Evolutionary conservation across 2,888 invertebrate species (phyloP).

Genomic region (Cactoblastis cactorum): DNA sequence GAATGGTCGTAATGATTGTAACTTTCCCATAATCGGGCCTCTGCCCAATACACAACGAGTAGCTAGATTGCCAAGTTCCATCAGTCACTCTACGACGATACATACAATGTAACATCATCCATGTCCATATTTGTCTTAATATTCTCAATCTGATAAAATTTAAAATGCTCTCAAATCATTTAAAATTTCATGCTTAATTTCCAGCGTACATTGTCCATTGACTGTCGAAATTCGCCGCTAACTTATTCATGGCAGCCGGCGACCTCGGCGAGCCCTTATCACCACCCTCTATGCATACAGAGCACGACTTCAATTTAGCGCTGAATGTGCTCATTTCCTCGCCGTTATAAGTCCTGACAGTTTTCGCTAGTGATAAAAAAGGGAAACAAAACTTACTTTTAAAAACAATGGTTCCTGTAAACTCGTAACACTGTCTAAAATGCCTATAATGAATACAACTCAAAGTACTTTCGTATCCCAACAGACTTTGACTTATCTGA

Average conservation of each 20-base stretch:
- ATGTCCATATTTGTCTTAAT: neutral
- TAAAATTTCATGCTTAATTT: constrained; percentile 6
- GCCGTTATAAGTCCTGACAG: constrained; percentile 34
- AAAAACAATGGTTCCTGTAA: neutral
- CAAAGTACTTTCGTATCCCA: too few species aligned
- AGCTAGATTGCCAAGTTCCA: constrained; percentile 35
- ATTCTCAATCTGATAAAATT: too few species aligned
- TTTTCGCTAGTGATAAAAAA: constrained; percentile 21
- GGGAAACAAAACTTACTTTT: neutral
- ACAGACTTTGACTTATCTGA: too few species aligned
- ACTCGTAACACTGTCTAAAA: too few species aligned
- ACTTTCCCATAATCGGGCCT: constrained; percentile 71
- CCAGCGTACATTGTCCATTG: constrained; percentile 35
- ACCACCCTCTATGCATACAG: constrained; percentile 47
- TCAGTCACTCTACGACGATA: constrained; percentile 25
- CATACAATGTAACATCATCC: neutral
- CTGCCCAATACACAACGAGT: constrained; percentile 47
- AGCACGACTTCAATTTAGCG: constrained; percentile 50
- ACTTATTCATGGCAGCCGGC: constrained; percentile 59
- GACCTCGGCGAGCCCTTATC: constrained; percentile 40
- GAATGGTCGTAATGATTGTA: constrained; percentile 71
- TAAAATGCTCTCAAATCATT: neutral
- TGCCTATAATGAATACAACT: too few species aligned
- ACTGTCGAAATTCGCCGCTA: constrained; percentile 45
- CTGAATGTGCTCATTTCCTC: constrained; percentile 41